Percentiles rank a stretch among this genome's conserved stretches.
phyloP scores from a whole-genome alignment of 2,888 invertebrate species.

The Eupithecia subfuscata region DNA sequence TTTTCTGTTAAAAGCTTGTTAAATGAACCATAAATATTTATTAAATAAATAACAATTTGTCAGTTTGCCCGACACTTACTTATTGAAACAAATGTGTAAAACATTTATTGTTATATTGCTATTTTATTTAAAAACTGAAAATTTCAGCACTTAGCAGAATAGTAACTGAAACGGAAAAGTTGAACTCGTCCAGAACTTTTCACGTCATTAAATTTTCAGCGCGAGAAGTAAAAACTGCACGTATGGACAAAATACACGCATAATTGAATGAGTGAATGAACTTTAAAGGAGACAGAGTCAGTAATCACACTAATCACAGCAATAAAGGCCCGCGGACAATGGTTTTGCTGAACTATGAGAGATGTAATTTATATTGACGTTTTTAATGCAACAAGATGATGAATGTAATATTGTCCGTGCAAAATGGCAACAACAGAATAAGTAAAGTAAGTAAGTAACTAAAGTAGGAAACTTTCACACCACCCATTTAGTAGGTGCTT shows the following conservation, averaged over 20 bases:
- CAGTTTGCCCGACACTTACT: not conserved
- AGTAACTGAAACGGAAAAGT: not conserved
- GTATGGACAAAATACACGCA: not conserved
- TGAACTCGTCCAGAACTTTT: not conserved
- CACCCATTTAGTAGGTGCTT: not conserved
- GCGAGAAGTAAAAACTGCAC: not conserved
- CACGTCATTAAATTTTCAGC: not conserved
- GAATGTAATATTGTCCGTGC: not conserved
- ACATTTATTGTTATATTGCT: not conserved
- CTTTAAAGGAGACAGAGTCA: slow-evolving; percentile 23
- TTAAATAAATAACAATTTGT: not conserved
- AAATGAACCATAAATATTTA: not conserved
- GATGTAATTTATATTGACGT: not conserved
- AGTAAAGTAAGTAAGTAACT: too few relatives aligned
- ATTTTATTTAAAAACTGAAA: not conserved
- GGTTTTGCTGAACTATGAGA: slow-evolving; percentile 20
- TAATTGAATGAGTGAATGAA: slow-evolving; percentile 34
- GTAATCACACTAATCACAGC: slow-evolving; percentile 19
- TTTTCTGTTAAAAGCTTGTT: not conserved
- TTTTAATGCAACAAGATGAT: not conserved
- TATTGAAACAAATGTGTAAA: not conserved
- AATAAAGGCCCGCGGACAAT: slow-evolving; percentile 21
- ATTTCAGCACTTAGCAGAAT: not conserved
- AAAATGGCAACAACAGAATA: not conserved
- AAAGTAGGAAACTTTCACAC: not conserved